Base-by-base conservation (phyloP, 2,113 vertebrate species). In the Lophotis ruficrista region DNA sequence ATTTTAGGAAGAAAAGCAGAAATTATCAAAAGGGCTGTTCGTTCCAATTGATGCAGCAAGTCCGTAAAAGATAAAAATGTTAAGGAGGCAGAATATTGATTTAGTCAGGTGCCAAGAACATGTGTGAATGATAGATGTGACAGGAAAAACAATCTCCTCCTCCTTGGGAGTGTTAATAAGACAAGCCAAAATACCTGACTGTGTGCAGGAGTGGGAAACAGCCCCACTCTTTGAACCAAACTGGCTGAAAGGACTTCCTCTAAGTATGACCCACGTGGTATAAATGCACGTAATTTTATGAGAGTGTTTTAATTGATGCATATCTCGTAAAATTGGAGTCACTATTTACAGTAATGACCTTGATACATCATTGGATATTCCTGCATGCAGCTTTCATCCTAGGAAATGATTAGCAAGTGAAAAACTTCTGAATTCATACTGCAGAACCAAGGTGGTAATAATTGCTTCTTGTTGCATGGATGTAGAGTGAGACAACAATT, bases 71-170 rank as follows among this genome's bases (percentile, higher is more conserved):
- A 73, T 37, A 77, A 90, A 95, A 91, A 69, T 33, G n/a, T 93
- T 89, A 87, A 93, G 54, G 80, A 87, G 69, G 69, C 65, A 93
- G 92, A 89, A 91, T 92, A 91, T 65, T 91, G 80, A 87, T 91
- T 76, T 47, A 91, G 35, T 88, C 60, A 87, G 12, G 21, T 90
- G 80, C 57, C 53, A 81, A 61, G 79, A 93, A 51, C 82, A n/a
- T 43, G 56, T 93, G 69, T 92, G 77, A 94, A 78, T 54, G 69
- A 75, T 78, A 60, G 72, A 82, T 50, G 83, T 88, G 92, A 79
- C 56, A 81, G 69, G 68, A 87, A 92, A 60, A 97, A 87, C 76
- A 81, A 92, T 84, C 65, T 91, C 25, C 56, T 86, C 23, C 51
- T 81, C 33, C 62, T 71, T 76, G 35, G 50, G 37, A 76, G 27